A percentile compares a stretch with the other conserved stretches of the same genome.
Evolutionary conservation across 2,888 invertebrate genomes (phyloP).

Genomic region (Podabrus alpinus): DNA sequence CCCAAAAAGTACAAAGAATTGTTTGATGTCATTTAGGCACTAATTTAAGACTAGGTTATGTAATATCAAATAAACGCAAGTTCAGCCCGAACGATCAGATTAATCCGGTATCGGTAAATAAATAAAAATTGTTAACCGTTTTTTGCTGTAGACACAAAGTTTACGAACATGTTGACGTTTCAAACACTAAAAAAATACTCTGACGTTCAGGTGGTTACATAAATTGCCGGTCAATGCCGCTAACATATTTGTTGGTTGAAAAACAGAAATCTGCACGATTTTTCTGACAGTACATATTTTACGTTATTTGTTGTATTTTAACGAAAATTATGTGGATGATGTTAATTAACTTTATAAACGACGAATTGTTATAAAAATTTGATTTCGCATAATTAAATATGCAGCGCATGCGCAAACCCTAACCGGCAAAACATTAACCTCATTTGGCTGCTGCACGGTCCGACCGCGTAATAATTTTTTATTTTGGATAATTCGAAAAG

Average conservation of each 20-base stretch:
- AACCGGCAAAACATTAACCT: too few species aligned
- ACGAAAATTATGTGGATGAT: too few species aligned
- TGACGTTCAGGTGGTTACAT: not conserved
- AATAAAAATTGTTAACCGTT: not conserved
- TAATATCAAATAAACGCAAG: not conserved
- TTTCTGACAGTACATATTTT: too few species aligned
- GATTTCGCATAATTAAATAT: too few species aligned
- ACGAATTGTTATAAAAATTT: too few species aligned
- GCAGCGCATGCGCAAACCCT: too few species aligned
- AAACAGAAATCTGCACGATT: too few species aligned
- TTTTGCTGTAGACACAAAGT: not conserved
- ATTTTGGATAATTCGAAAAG: too few species aligned
- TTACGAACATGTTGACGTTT: not conserved
- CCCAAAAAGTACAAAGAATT: conserved; percentile 41
- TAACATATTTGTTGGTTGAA: not conserved
- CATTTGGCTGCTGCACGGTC: too few species aligned
- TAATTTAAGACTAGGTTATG: not conserved
- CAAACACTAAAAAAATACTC: not conserved
- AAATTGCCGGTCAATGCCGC: not conserved
- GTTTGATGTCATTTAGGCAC: conserved; percentile 24
- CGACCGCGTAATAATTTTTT: too few species aligned
- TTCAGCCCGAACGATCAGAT: not conserved
- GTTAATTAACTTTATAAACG: too few species aligned
- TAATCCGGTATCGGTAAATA: not conserved
- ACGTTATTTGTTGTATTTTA: too few species aligned